phyloP scores from a whole-genome alignment of 1,140 invertebrate genomes.

The Chelonus insularis region DNA sequence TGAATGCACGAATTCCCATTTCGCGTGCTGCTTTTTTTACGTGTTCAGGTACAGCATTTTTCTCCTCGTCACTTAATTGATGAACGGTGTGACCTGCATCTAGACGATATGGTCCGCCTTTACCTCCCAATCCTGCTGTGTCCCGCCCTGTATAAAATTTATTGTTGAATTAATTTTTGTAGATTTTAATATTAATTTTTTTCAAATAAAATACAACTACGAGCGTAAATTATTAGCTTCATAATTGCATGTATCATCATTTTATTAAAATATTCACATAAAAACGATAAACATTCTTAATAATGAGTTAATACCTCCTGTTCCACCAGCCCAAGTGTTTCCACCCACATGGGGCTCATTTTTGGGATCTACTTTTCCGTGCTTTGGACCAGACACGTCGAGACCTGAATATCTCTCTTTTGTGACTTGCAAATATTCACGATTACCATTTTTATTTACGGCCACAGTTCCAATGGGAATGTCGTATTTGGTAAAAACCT shows the following conservation, averaged over 20 bases:
- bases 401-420: slow-evolving; percentile 72
- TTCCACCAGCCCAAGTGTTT: slow-evolving; percentile 95
- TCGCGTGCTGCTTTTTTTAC: slow-evolving; percentile 86
- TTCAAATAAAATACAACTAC: neutral
- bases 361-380: slow-evolving; percentile 88
- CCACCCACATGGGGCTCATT: slow-evolving; percentile 93
- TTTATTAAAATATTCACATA: neutral
- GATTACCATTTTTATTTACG: slow-evolving; percentile 58
- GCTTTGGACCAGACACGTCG: slow-evolving; percentile 81
- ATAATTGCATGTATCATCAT: neutral
- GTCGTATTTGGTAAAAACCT: slow-evolving; percentile 82
- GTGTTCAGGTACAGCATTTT: slow-evolving; percentile 87
- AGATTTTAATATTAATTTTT: neutral
- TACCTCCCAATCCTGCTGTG: slow-evolving; percentile 92
- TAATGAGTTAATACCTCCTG: slow-evolving; percentile 66
- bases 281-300: slow-evolving; percentile 9
- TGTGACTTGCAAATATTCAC: slow-evolving; percentile 72
- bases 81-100: slow-evolving; percentile 92
- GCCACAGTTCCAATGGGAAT: slow-evolving; percentile 73
- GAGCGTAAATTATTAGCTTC: neutral
- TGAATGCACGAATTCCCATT: slow-evolving; percentile 90
- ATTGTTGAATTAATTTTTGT: no score
- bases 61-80: slow-evolving; percentile 84
- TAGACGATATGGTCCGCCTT: slow-evolving; percentile 87
- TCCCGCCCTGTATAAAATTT: slow-evolving; percentile 67